Base-by-base conservation (phyloP, 1,140 invertebrate species). In the Macrotrachela quadricornifera region DNA sequence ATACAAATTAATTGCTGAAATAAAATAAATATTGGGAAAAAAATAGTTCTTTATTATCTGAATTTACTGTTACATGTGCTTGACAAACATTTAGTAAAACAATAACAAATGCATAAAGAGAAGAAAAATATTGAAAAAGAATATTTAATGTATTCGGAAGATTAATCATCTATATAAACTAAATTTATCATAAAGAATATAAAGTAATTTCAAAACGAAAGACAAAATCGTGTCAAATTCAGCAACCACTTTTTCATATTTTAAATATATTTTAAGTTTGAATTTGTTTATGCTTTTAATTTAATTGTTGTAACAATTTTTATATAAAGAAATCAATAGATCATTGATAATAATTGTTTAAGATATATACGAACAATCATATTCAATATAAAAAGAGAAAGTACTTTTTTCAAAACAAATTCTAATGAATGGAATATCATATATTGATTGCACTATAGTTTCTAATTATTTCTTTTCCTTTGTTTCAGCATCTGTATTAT, bases 291-390 rank as follows among this genome's bases (percentile, higher is more conserved):
- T 17, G n/a, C 8, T 40, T 46, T 44, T 14, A 13, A n/a, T 41
- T 46, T 53, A 1, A 15, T 30, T 42, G 14, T 42, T 40, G 37
- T 18, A 12, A 53, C n/a, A 41, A 46, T 53, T 47, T 46, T 30
- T 10, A 53, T 38, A 17, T 44, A 18, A 14, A 53, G 18, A 11
- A 53, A 11, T 17, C 51, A 47, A 1, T 30, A 30, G 8, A 30
- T 30, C 8, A 8, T 8, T 30, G 57, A 49, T 17, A 66, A 39
- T 40, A 62, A 48, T 37, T 58, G 30, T 9, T 51, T 45, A 15
- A 65, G 61, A 45, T 64, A 64, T 18, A 63, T 42, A 37, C 62
- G 62, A 51, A 64, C 54, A 10, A 64, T 43, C 18, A 45, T 56
- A 48, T 64, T 64, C 43, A 64, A 65, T 12, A 62, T 63, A 41